Evolutionary conservation across 53 echinoderm and acorn worm genomes (phyloP).

Genomic region (Hippasteria phrygiana): DNA sequence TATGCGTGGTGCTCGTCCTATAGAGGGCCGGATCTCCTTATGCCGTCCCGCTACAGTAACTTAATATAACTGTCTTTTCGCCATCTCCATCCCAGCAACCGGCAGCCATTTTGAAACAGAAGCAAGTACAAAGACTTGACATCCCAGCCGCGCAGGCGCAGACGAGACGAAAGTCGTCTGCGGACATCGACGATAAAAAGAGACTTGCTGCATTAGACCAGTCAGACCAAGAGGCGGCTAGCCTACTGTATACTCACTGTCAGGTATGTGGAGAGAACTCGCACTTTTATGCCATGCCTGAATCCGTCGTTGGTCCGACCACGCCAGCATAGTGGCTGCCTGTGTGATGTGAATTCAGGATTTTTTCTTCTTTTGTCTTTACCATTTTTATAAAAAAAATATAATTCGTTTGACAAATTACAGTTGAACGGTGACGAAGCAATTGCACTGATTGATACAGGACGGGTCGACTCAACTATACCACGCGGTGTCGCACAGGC

Average conservation of each 20-base stretch:
- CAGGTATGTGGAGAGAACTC: too few species aligned
- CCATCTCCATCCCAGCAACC: conserved; percentile 74
- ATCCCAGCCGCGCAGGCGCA: conserved; percentile 70
- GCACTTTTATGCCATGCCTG: too few species aligned
- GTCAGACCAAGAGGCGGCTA: conserved; percentile 35
- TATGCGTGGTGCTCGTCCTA: too few species aligned
- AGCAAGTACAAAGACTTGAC: conserved; percentile 80
- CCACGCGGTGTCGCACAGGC: conserved; percentile 67
- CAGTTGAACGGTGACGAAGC: conserved; percentile 77
- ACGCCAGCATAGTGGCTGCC: too few species aligned
- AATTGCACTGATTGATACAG: conserved; percentile 71
- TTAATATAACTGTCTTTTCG: neutral
- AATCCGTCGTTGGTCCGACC: neutral
- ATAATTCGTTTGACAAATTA: neutral
- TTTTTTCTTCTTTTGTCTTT: too few species aligned
- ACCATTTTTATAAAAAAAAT: neutral
- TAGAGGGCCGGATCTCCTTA: too few species aligned
- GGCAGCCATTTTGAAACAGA: conserved; percentile 81
- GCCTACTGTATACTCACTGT: conserved; percentile 81
- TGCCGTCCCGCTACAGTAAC: neutral
- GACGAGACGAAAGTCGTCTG: conserved; percentile 79
- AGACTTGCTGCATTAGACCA: conserved; percentile 33
- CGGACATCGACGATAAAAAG: conserved; percentile 76
- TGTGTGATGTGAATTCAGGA: too few species aligned
- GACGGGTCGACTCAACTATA: conserved; percentile 59